A percentile compares a stretch with the other conserved stretches of the same genome.
These are phyloP conservation scores for Lepus oiostolus DNA, from an alignment of 2,797 vertebrate species.

Conservation along the genomic window DNA sequence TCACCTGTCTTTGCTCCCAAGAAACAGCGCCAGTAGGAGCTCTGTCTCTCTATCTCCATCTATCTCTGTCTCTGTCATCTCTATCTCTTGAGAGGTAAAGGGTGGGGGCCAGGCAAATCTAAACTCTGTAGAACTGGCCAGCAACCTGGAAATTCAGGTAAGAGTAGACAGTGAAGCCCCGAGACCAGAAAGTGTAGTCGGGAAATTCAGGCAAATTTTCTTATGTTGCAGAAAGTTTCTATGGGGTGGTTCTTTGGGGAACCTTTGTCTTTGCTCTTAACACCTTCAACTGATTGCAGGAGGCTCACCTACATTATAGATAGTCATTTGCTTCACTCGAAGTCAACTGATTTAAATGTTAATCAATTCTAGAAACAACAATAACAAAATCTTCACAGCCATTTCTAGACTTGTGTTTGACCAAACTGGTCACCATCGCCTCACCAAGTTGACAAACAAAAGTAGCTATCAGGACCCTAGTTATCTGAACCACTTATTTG, in stretches of 20 bases:
- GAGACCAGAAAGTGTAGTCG: neutral
- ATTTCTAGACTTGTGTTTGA: conserved; percentile 13
- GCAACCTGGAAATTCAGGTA: neutral
- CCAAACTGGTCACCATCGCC: neutral
- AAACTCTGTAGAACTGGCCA: neutral
- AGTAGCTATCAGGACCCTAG: neutral
- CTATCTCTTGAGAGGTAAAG: neutral
- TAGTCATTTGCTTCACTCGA: neutral
- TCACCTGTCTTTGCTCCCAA: neutral
- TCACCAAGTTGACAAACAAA: neutral
- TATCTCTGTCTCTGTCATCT: neutral
- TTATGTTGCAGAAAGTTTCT: neutral
- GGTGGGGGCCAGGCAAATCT: neutral
- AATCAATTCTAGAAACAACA: neutral
- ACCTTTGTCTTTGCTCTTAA: neutral
- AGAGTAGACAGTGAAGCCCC: neutral
- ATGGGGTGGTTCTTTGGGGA: neutral
- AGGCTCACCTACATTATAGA: neutral
- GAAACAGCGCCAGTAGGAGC: neutral
- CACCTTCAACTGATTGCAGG: too few species aligned
- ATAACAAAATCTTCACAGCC: neutral
- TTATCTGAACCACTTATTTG: neutral
- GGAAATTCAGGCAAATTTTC: conserved; percentile 36
- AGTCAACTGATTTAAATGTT: neutral
- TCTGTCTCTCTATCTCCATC: neutral